phyloP scores from a whole-genome alignment of 2,888 invertebrate genomes.

The Bedellia somnulentella region DNA sequence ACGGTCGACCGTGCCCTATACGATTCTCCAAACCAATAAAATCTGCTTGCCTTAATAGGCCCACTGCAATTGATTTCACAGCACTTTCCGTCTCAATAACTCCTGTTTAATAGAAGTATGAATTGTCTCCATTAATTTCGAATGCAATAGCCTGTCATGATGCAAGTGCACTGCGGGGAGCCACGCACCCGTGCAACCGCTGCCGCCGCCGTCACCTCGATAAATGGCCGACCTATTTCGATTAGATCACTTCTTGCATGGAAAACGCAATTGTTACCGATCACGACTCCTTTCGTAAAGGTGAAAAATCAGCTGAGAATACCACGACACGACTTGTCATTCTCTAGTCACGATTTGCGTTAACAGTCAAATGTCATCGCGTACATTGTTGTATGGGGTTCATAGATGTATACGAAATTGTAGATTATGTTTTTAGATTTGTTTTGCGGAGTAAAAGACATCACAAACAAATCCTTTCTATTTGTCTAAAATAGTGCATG shows the following conservation, averaged over 20 bases:
- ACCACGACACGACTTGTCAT: constrained; percentile 44
- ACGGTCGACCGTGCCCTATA: constrained; percentile 1
- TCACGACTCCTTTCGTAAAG: constrained; percentile 54
- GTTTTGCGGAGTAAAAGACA: too few species aligned
- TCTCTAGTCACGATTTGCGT: constrained; percentile 42
- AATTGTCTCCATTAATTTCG: constrained; percentile 3
- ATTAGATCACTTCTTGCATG: constrained; percentile 28
- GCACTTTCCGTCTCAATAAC: too few species aligned
- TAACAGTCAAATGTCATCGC: constrained; percentile 37
- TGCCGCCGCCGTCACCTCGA: constrained; percentile 2
- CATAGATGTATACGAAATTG: too few species aligned
- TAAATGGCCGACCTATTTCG: constrained; percentile 29
- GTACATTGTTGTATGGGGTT: too few species aligned
- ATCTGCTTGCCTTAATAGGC: too few species aligned
- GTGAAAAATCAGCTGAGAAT: constrained; percentile 56
- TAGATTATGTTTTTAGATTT: too few species aligned
- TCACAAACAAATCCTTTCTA: too few species aligned
- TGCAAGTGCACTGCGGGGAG: constrained; percentile 2
- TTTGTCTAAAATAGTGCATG: too few species aligned
- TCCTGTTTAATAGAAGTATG: too few species aligned
- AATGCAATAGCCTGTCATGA: neutral
- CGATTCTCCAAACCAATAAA: too few species aligned
- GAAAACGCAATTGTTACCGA: constrained; percentile 41
- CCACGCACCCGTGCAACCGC: constrained; percentile 1
- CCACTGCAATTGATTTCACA: too few species aligned